Base-by-base conservation (phyloP, 2,113 vertebrate species). In the Cricetomys ansorgei region DNA sequence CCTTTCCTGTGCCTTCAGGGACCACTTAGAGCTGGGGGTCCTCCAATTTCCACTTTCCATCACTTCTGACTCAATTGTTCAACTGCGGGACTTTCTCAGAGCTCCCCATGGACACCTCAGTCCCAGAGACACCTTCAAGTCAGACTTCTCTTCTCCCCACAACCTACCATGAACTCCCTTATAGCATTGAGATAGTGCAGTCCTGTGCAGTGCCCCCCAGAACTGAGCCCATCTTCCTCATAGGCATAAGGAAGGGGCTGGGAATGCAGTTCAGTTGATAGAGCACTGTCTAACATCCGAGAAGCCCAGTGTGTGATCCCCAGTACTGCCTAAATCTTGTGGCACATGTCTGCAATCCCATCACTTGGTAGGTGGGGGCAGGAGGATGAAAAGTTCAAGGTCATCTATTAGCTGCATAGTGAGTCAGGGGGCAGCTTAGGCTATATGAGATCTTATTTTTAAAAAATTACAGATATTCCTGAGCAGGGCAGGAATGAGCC, bases 161-260 rank as follows among this genome's bases (percentile, higher is more conserved):
- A 0, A 1, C 50, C 96, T 23, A 0, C 81, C 0, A 2, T 40
- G 15, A 11, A 53, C 31, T 5, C 9, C 75, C 17, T 3, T 6
- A 3, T 16, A 15, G 5, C 8, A 0, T 27, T 4, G 12, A 27
- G 15, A 21, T 7, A 3, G 17, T n/a, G 21, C 27, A 43, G 23
- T 65, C 40, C 91, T 15, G 0, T 1, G 43, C 29, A 8, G 1
- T 19, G n/a, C n/a, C 4, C 34, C 48, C 89, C 3, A 1, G 31
- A 23, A 55, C 1, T 0, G 53, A 86, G 16, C 23, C 5, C 31
- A 3, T 17, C 4, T 37, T 53, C n/a, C 10, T 0, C 0, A 6
- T 23, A n/a, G 81, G 48, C 55, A 64, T 55, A 53, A 69, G 43
- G 55, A 53, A 87, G 23, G 65, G 7, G 25, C 21, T 69, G 85